Base-by-base conservation (phyloP, 2,888 invertebrate species). In the Scaptodrosophila latifasciaeformis region DNA sequence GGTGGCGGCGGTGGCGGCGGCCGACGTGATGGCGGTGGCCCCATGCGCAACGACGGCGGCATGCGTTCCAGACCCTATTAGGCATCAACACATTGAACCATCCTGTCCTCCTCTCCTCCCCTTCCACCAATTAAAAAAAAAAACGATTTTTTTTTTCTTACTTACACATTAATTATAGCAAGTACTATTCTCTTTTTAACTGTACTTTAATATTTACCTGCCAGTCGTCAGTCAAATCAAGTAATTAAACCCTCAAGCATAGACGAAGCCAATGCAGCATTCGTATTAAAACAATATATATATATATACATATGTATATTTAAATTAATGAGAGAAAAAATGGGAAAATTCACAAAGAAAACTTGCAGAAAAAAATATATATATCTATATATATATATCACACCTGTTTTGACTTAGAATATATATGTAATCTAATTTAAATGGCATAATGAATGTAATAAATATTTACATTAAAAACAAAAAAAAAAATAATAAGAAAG, bases 11-110 rank as follows among this genome's bases (percentile, higher is more conserved):
- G 80, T 2, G 74, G 77, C 13, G 74, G 79, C 0, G 70, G 79
- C 39, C 70, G 72, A 2, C 51, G 70, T 13, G 65, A 71, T 2
- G 70, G 85, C 53, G 79, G 84, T 10, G 84, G 84, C 4, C 79
- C 84, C 10, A 83, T 85, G 82, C 81, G 84, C 35, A 83, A 80
- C 35, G 83, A 82, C 24, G 68, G 74, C 4, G 83, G 85, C 53
- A 84, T 81, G 66, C 84, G 85, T 29, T 80, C 84, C 18, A 68
- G 85, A 54, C 85, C 85, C 12, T 85, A 85, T 62, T 85, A 82
- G 34, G 21, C 18, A 35, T n/a, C n/a, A n/a, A n/a, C n/a, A n/a
- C n/a, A n/a, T n/a, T n/a, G n/a, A n/a, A n/a, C n/a, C n/a, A n/a
- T n/a, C n/a, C n/a, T n/a, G n/a, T n/a, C n/a, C n/a, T n/a, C n/a